Base-by-base conservation (phyloP, 2,888 invertebrate species). In the Euclidia mi region DNA sequence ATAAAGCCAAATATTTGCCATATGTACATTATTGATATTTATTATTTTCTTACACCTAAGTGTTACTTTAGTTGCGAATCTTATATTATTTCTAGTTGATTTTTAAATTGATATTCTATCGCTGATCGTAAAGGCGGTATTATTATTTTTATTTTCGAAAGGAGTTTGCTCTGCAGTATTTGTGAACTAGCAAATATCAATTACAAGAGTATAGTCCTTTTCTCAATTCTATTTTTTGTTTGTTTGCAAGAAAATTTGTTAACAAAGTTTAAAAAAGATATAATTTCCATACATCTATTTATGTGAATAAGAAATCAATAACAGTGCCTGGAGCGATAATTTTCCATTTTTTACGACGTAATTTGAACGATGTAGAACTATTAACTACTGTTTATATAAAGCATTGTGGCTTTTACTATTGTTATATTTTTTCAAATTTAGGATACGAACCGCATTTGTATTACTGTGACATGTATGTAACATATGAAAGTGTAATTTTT, bases 1-100 rank as follows among this genome's bases (percentile, higher is more conserved):
- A 87, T 85, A 88, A 92, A 93, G 94, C 94, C 94, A 94, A 94
- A 94, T 92, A 93, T 92, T 94, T 94, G 94, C 94, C 94, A 94
- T 81, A 89, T 91, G 85, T 90, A 90, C 84, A 88, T 89, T 87
- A 87, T 87, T 90, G 87, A 82, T 90, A 87, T 90, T 90, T 91
- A 87, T 90, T 89, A 85, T 79, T 78, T 70, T 65, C 65, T 68
- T 79, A 82, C 75, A 71, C 56, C 38, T 85, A 83, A 84, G 81
- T 84, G 80, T 86, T 87, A 80, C 71, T 81, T 79, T 84, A 81
- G 76, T 83, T 86, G 82, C 74, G 69, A 79, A 79, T 86, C 72
- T 81, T 77, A 6, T 80, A 79, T 65, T 53, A 69, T 60, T 72
- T 77, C 65, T 70, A 78, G 79, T 75, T 79, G 75, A 71, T 79